Percentiles rank a stretch among this genome's conserved stretches.
Evolutionary conservation across 2,797 vertebrate genomes (phyloP).

Genomic region (Varecia variegata): DNA sequence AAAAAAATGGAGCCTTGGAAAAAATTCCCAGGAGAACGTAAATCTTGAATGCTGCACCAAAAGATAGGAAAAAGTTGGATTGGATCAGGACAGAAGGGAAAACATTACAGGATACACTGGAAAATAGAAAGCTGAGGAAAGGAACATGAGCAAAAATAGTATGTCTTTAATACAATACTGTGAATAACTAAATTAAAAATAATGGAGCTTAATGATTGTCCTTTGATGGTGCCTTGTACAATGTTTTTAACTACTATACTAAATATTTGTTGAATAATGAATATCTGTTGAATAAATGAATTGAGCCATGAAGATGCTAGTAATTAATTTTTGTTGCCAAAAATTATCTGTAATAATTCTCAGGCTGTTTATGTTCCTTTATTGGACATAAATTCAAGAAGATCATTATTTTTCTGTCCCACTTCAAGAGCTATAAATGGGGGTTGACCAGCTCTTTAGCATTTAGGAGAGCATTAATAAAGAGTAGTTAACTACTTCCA

Average conservation of each 20-base stretch:
- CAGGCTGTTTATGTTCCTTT: neutral
- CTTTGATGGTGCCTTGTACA: neutral
- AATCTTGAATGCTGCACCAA: neutral
- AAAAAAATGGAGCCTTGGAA: neutral
- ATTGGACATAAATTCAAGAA: constrained; percentile 27
- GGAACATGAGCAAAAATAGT: neutral
- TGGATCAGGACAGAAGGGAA: neutral
- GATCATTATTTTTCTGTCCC: neutral
- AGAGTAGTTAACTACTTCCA: neutral
- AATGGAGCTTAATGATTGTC: neutral
- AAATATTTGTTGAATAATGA: constrained; percentile 7
- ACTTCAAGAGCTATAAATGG: neutral
- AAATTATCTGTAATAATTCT: neutral
- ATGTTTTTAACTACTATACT: neutral
- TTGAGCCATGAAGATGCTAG: neutral
- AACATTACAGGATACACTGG: neutral
- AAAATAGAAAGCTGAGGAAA: neutral
- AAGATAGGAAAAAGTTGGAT: neutral
- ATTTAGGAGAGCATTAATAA: neutral
- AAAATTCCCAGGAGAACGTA: neutral
- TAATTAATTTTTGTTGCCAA: neutral
- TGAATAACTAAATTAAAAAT: neutral
- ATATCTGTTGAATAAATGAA: neutral
- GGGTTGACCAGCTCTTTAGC: neutral
- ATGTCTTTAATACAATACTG: neutral